These are phyloP conservation scores for Erannis defoliaria DNA, from an alignment of 2,888 invertebrate genomes.

Conservation along the genomic window DNA sequence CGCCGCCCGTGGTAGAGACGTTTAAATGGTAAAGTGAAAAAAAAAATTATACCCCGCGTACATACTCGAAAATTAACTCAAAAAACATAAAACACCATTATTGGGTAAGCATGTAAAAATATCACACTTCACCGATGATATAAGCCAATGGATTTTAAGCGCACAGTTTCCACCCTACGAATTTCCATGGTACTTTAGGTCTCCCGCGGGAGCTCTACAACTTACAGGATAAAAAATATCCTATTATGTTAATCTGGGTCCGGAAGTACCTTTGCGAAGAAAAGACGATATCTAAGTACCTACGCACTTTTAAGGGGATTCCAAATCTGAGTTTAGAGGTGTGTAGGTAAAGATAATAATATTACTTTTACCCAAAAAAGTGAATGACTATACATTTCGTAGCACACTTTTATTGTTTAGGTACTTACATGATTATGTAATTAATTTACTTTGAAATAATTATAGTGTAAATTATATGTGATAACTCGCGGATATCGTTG, in stretches of 20 bases:
- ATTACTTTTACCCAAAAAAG: conserved; percentile 38
- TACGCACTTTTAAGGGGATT: conserved; percentile 56
- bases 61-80: no score
- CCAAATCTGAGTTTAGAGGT: conserved; percentile 53
- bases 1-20: no score
- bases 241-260: conserved; percentile 66
- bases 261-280: conserved; percentile 56
- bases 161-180: conserved; percentile 53
- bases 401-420: not conserved
- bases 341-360: conserved; percentile 51
- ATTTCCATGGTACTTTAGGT: conserved; percentile 60
- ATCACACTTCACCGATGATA: conserved; percentile 51
- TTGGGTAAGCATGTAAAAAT: no score
- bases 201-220: conserved; percentile 63
- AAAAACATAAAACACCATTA: no score
- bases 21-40: no score
- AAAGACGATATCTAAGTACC: conserved; percentile 59
- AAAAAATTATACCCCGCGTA: no score
- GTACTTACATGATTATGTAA: no score
- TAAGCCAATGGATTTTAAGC: conserved; percentile 57
- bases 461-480: no score
- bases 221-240: conserved; percentile 66
- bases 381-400: conserved; percentile 12
- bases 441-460: no score
- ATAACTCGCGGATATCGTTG: no score